A percentile compares a stretch with the other conserved stretches of the same genome.
These are phyloP conservation scores for Diadromus collaris DNA, from an alignment of 2,888 invertebrate genomes.

Conservation along the genomic window DNA sequence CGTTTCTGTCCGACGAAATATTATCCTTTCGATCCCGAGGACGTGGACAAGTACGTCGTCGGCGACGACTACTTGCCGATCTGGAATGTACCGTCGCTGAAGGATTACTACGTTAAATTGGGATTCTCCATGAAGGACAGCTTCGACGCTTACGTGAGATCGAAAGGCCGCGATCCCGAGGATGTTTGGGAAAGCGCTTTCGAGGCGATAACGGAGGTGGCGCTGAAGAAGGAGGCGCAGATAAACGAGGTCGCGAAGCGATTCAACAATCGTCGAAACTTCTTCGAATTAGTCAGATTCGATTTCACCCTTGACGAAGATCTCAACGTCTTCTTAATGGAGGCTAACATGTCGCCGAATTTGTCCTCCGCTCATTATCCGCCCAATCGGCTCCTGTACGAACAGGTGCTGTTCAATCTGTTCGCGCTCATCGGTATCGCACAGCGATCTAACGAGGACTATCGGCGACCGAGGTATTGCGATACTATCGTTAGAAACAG, in stretches of 20 bases:
- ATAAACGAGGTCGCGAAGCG: constrained; percentile 84
- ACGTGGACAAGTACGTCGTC: constrained; percentile 95
- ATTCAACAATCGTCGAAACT: constrained; percentile 82
- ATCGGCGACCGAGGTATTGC: constrained; percentile 79
- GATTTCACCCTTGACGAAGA: constrained; percentile 96
- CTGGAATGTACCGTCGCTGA: constrained; percentile 93
- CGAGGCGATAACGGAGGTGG: constrained; percentile 87
- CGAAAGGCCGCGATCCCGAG: constrained; percentile 86
- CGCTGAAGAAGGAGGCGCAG: constrained; percentile 86
- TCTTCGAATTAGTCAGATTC: constrained; percentile 97
- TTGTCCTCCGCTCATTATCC: constrained; percentile 95
- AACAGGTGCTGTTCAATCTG: constrained; percentile 94
- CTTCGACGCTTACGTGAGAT: constrained; percentile 88
- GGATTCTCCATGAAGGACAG: constrained; percentile 93
- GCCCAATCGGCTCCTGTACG: constrained; percentile 93
- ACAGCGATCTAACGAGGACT: constrained; percentile 79
- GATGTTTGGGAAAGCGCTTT: constrained; percentile 91
- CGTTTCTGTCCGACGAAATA: constrained; percentile 95
- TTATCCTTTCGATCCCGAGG: constrained; percentile 91
- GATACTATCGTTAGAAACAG: constrained; percentile 15
- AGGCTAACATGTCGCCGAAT: constrained; percentile 99
- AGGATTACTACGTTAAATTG: constrained; percentile 85
- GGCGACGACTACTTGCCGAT: constrained; percentile 96
- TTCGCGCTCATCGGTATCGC: constrained; percentile 90
- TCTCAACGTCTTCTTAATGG: constrained; percentile 93